A percentile compares a stretch with the other conserved stretches of the same genome.
Evolutionary conservation across 2,113 vertebrate species (phyloP).

Genomic region (Scalopus aquaticus): DNA sequence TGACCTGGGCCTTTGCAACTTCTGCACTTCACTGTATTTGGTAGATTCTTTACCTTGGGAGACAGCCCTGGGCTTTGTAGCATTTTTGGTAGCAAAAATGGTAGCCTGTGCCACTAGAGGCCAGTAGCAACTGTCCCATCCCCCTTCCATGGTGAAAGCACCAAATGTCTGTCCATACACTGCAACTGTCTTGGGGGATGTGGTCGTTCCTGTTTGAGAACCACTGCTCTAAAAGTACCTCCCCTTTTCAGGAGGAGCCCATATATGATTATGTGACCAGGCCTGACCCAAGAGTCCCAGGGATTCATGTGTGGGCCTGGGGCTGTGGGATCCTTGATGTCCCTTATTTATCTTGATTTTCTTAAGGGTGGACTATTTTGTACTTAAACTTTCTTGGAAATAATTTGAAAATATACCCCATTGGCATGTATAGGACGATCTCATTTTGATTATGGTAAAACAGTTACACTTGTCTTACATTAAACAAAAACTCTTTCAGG

Average conservation of each 20-base stretch:
- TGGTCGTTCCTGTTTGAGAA: neutral
- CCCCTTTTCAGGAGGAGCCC: neutral
- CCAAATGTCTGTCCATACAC: neutral
- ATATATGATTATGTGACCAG: neutral
- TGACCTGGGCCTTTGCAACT: neutral
- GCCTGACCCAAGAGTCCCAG: accelerated
- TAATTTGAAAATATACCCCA: neutral
- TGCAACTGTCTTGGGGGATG: neutral
- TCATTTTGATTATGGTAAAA: neutral
- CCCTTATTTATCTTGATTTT: neutral
- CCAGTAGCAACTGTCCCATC: neutral
- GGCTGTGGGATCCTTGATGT: accelerated
- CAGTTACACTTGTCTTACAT: neutral
- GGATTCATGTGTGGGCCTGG: neutral
- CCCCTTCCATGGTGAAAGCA: neutral
- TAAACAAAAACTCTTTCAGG: neutral
- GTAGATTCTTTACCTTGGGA: neutral
- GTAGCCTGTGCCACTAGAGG: neutral
- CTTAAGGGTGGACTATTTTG: neutral
- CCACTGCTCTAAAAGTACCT: neutral
- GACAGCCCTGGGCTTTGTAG: neutral
- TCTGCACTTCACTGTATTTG: neutral
- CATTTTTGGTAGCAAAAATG: neutral
- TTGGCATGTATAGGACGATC: neutral
- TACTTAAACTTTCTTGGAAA: neutral